Evolutionary conservation across 2,113 vertebrate species (phyloP).

Genomic region (Felis chaus): DNA sequence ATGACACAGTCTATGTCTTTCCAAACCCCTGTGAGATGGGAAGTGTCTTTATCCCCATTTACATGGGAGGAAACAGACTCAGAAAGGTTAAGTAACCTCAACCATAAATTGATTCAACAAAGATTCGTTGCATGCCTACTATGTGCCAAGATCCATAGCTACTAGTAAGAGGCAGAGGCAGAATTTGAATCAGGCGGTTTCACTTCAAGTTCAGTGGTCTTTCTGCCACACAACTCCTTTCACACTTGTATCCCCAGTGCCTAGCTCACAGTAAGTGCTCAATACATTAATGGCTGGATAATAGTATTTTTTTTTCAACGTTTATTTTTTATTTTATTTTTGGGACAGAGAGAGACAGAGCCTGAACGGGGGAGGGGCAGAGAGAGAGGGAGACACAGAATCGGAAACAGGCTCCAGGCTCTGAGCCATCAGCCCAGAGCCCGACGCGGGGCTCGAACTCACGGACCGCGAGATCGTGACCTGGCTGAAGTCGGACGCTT

Average conservation of each 20-base stretch:
- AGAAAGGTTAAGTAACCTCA: conserved; percentile 9
- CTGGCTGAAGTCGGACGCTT: no score
- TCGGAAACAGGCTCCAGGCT: no score
- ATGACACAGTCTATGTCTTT: neutral
- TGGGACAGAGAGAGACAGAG: no score
- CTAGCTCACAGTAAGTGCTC: neutral
- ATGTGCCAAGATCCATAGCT: neutral
- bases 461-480: no score
- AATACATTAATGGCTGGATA: neutral
- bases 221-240: neutral
- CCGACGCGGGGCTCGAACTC: no score
- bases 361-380: no score
- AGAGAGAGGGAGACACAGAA: no score
- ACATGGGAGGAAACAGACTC: neutral
- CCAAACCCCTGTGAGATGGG: neutral
- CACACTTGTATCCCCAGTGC: neutral
- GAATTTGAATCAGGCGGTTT: neutral
- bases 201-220: neutral
- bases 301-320: neutral
- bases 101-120: neutral
- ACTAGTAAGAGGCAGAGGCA: neutral
- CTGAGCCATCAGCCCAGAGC: no score
- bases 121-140: neutral
- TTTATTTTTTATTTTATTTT: no score
- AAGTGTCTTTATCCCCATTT: neutral